Percentiles rank a stretch among this genome's conserved stretches.
Conservation (phyloP, 1,140 invertebrate species). For the Steinernema khuongi region DNA sequence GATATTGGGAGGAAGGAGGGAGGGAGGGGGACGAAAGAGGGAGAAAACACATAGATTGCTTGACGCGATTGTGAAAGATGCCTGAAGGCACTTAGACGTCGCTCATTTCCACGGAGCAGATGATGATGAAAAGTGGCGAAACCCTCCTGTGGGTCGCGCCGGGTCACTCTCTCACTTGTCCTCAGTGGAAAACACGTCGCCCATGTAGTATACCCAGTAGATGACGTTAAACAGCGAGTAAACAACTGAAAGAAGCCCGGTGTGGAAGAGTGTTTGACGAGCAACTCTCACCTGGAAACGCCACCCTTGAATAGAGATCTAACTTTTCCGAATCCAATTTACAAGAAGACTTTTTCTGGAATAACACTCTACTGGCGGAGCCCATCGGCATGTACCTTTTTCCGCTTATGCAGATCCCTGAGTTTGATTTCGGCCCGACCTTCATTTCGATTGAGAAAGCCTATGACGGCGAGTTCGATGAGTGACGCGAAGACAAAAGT, state of each 20-base stretch:
- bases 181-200: not conserved
- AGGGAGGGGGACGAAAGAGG: no score
- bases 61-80: not conserved
- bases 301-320: not conserved
- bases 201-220: constrained; percentile 13
- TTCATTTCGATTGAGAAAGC: not conserved
- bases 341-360: not conserved
- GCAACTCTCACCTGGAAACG: not conserved
- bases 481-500: constrained; percentile 9
- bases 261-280: not conserved
- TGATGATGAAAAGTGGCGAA: not conserved
- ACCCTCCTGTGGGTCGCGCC: not conserved
- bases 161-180: not conserved
- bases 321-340: not conserved
- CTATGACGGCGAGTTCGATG: not conserved
- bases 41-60: not conserved
- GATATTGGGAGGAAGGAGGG: not conserved
- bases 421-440: not conserved
- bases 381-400: not conserved
- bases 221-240: constrained; percentile 1
- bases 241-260: not conserved
- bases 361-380: not conserved
- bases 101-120: not conserved
- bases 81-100: constrained; percentile 11
- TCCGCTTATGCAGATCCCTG: not conserved